These are phyloP conservation scores for Caenorhabditis panamensis DNA, from an alignment of 2,888 invertebrate species.

Conservation along the genomic window DNA sequence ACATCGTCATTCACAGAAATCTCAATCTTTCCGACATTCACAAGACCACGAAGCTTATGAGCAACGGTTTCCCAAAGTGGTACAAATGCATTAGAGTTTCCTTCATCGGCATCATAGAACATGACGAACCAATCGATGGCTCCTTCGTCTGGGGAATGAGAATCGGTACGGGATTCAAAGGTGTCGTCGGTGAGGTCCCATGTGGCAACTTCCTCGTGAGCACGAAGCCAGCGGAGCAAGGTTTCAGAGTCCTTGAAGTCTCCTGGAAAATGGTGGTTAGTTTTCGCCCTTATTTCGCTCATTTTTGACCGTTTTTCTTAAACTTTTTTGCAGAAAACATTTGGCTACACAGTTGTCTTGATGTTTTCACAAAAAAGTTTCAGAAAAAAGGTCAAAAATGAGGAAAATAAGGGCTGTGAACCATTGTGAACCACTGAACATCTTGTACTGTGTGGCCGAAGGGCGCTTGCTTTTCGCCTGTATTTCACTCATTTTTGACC, in stretches of 20 bases:
- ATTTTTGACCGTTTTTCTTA: too few relatives aligned
- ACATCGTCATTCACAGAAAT: constrained; percentile 80
- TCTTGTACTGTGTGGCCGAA: too few relatives aligned
- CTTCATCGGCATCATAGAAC: constrained; percentile 81
- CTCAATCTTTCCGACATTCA: constrained; percentile 81
- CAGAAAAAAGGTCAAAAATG: too few relatives aligned
- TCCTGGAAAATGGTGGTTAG: constrained; percentile 67
- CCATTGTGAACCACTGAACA: background rate
- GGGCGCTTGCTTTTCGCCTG: too few relatives aligned
- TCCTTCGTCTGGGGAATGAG: constrained; percentile 79
- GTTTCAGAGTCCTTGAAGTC: constrained; percentile 80
- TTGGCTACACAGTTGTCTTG: too few relatives aligned
- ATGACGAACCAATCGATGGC: constrained; percentile 81
- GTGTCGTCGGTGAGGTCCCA: constrained; percentile 80
- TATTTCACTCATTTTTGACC: too few relatives aligned
- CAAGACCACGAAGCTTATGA: constrained; percentile 81
- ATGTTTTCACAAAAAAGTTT: too few relatives aligned
- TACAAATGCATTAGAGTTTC: constrained; percentile 79
- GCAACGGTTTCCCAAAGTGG: constrained; percentile 81
- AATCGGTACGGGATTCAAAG: constrained; percentile 78
- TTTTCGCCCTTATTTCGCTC: too few relatives aligned
- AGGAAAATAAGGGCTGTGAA: background rate
- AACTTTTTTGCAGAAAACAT: too few relatives aligned
- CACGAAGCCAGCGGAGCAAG: constrained; percentile 80
- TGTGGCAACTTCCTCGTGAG: constrained; percentile 80